A percentile compares a stretch with the other conserved stretches of the same genome.
These are phyloP conservation scores for Caenorhabditis doughertyi DNA, from an alignment of 2,888 invertebrate species.

Conservation along the genomic window DNA sequence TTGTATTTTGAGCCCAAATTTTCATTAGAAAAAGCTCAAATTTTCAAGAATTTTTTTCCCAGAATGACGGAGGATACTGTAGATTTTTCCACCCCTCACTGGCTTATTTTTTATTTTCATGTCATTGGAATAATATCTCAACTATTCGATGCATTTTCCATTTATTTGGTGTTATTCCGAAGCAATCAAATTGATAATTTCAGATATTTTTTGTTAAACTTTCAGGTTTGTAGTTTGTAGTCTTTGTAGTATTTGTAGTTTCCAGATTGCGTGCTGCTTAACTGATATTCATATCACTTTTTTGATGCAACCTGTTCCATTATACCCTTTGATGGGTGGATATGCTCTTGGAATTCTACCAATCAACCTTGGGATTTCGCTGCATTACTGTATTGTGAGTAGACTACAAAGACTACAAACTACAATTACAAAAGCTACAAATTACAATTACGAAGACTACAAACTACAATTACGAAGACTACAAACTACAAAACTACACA, in stretches of 20 bases:
- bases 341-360: constrained; percentile 27
- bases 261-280: constrained; percentile 44
- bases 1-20: not conserved
- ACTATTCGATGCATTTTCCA: constrained; percentile 30
- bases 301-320: constrained; percentile 42
- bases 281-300: constrained; percentile 45
- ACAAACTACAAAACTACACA: too few relatives aligned
- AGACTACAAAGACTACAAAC: not conserved
- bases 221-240: too few relatives aligned
- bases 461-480: too few relatives aligned
- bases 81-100: constrained; percentile 28
- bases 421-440: too few relatives aligned
- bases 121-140: constrained; percentile 35
- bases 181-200: constrained; percentile 43
- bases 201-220: constrained; percentile 41
- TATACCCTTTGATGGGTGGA: constrained; percentile 42
- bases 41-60: not conserved
- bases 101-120: constrained; percentile 45
- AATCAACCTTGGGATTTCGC: not conserved
- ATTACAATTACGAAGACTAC: too few relatives aligned
- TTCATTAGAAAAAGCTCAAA: not conserved
- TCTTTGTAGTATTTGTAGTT: too few relatives aligned
- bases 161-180: constrained; percentile 41
- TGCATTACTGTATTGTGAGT: constrained; percentile 21
- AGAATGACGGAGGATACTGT: not conserved